Conservation (phyloP, 1,140 invertebrate genomes). For the Drosophila sp. region DNA sequence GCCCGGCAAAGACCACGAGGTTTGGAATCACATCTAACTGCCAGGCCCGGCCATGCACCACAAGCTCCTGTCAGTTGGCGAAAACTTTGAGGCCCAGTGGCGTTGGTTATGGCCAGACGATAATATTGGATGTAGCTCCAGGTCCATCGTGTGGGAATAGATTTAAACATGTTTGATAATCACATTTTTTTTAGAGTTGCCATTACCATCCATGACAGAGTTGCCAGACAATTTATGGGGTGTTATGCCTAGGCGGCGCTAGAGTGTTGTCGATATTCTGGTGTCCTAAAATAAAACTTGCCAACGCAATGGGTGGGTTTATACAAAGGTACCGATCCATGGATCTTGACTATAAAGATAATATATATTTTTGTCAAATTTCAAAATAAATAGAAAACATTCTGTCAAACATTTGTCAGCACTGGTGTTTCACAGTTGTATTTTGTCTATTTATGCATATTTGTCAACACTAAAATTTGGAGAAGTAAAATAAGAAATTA, state of each 20-base stretch:
- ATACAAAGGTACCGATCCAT: no score
- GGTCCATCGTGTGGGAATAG: neutral
- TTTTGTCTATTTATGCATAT: neutral
- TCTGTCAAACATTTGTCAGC: neutral
- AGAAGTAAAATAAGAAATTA: neutral
- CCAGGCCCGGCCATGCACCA: neutral
- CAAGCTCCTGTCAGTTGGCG: neutral
- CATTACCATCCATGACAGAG: neutral
- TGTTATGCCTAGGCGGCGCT: neutral
- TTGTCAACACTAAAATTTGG: neutral
- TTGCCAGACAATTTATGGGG: neutral
- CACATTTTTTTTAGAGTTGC: constrained; percentile 11
- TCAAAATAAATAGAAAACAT: no score
- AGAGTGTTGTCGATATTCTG: neutral
- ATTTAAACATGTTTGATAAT: constrained; percentile 13
- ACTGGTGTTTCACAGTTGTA: neutral
- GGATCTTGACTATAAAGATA: no score
- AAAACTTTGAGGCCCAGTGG: neutral
- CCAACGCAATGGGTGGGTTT: no score
- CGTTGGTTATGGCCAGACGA: neutral
- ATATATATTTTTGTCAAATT: no score
- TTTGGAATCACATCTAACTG: neutral
- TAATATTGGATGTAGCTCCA: neutral
- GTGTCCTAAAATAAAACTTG: no score
- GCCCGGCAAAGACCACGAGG: constrained; percentile 5